Percentiles rank a stretch among this genome's conserved stretches.
Evolutionary conservation across 1,140 invertebrate genomes (phyloP).

Genomic region (Hirudo medicinalis): DNA sequence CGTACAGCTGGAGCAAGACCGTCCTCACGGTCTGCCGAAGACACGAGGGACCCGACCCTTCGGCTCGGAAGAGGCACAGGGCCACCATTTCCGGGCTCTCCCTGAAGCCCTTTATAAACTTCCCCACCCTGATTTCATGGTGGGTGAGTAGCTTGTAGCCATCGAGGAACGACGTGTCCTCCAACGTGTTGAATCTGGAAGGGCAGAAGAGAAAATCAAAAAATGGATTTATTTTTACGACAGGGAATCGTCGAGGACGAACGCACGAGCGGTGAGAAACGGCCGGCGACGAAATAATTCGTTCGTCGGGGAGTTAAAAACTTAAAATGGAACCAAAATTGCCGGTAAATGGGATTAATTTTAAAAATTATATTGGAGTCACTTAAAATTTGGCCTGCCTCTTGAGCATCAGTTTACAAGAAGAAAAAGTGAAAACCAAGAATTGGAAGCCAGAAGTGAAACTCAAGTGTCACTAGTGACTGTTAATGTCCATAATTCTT

Average conservation of each 20-base stretch:
- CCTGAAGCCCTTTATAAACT: slow-evolving; percentile 60
- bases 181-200: slow-evolving; percentile 59
- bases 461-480: too few relatives aligned
- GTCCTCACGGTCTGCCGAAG: slow-evolving; percentile 43
- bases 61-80: slow-evolving; percentile 62
- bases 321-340: not conserved
- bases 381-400: too few relatives aligned
- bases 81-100: slow-evolving; percentile 67
- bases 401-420: too few relatives aligned
- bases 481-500: too few relatives aligned
- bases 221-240: not conserved
- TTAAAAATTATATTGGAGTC: not conserved
- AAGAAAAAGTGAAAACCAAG: too few relatives aligned
- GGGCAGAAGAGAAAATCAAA: slow-evolving; percentile 45
- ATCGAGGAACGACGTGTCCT: slow-evolving; percentile 69
- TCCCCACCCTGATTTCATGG: slow-evolving; percentile 62
- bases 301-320: not conserved
- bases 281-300: not conserved
- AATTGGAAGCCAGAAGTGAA: too few relatives aligned
- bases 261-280: not conserved
- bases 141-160: slow-evolving; percentile 58
- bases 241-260: not conserved
- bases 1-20: slow-evolving; percentile 68
- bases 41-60: slow-evolving; percentile 33
- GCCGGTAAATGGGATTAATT: not conserved